A percentile compares a stretch with the other conserved stretches of the same genome.
phyloP scores from a whole-genome alignment of 2,113 vertebrate genomes.

The Rhadina sibilatrix region DNA sequence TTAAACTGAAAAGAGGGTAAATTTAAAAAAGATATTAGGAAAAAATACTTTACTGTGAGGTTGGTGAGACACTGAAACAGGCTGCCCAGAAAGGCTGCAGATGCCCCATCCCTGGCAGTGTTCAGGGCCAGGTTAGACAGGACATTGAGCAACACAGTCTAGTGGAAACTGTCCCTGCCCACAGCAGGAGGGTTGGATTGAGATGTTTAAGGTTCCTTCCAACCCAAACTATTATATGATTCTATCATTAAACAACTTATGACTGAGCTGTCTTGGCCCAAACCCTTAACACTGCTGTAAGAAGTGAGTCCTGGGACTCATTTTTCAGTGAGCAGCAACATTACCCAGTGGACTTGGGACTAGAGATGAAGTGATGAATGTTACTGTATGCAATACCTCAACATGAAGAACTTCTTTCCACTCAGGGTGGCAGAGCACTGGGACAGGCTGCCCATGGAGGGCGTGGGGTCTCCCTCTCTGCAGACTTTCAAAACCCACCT shows the following conservation, averaged over 20 bases:
- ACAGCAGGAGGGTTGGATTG: not conserved
- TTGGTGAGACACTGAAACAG: not conserved
- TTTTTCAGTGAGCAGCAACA: not conserved
- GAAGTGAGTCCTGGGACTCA: not conserved
- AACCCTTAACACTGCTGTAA: not conserved
- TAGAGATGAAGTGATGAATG: not conserved
- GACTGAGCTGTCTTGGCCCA: not conserved
- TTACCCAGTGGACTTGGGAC: not conserved
- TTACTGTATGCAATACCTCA: not conserved
- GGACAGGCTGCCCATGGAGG: not conserved
- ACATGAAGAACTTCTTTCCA: not conserved
- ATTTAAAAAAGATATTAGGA: not conserved
- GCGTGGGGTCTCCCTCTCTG: rapidly evolving
- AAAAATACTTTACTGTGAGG: not conserved
- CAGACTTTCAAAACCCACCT: not conserved
- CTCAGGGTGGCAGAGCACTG: not conserved
- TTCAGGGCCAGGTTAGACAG: not conserved
- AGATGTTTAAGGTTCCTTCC: not conserved
- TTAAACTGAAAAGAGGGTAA: not conserved
- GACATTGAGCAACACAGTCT: not conserved
- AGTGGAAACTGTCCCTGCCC: not conserved
- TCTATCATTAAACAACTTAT: not conserved
- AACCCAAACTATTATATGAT: not conserved
- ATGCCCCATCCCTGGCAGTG: not conserved
- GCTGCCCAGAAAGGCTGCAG: not conserved